phyloP scores from a whole-genome alignment of 2,797 vertebrate genomes.

The Danionella dracula region DNA sequence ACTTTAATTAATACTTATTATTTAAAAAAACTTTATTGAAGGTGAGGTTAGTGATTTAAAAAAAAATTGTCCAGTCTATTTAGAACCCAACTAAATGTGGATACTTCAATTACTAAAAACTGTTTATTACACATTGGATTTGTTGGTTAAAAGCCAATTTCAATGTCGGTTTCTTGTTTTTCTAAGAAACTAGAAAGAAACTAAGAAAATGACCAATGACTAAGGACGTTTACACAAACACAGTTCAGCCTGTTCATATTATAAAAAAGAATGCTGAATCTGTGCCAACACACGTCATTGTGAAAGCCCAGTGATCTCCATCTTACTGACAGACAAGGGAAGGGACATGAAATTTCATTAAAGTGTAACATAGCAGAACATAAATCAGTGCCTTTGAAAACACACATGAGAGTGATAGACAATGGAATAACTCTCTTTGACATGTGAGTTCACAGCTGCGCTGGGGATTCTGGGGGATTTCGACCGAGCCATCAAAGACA shows the following conservation, averaged over 20 bases:
- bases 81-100: too few species aligned
- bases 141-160: too few species aligned
- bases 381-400: conserved; percentile 56
- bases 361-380: conserved; percentile 54
- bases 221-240: too few species aligned
- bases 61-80: too few species aligned
- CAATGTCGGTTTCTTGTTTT: too few species aligned
- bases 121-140: too few species aligned
- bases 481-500: conserved; percentile 43
- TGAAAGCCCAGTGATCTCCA: conserved; percentile 35
- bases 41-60: too few species aligned
- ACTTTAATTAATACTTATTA: too few species aligned
- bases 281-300: conserved; percentile 29
- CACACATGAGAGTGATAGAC: conserved; percentile 53
- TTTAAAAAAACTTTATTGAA: too few species aligned
- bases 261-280: conserved; percentile 24
- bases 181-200: too few species aligned
- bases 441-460: conserved; percentile 46
- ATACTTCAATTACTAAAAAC: too few species aligned
- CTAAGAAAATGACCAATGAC: too few species aligned
- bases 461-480: conserved; percentile 42
- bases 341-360: conserved; percentile 58
- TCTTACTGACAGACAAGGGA: conserved; percentile 49
- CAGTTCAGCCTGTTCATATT: background rate
- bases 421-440: conserved; percentile 55